A percentile compares a stretch with the other conserved stretches of the same genome.
Conservation (phyloP, 2,888 invertebrate genomes). For the Drosophila histrio region DNA sequence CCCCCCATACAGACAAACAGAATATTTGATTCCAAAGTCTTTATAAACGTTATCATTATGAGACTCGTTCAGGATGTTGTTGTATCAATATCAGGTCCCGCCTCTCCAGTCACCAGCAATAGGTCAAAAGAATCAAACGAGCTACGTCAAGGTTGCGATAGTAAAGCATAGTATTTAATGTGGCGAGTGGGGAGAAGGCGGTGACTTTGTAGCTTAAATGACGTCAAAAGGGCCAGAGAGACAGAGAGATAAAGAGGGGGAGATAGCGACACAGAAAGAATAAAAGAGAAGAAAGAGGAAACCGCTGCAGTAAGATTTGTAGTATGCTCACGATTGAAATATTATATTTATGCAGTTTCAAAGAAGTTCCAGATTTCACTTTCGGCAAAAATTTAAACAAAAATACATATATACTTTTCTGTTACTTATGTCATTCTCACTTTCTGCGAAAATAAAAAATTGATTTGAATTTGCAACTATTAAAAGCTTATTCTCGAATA, state of each 20-base stretch:
- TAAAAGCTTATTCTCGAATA: background rate
- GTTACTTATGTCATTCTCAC: background rate
- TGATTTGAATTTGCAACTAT: background rate
- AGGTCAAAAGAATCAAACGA: slow-evolving; percentile 52
- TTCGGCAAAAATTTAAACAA: background rate
- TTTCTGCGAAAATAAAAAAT: background rate
- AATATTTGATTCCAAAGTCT: slow-evolving; percentile 21
- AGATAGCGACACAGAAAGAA: too few relatives aligned
- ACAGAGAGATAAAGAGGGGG: background rate
- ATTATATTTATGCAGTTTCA: background rate
- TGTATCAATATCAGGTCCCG: slow-evolving; percentile 34
- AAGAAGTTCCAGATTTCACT: background rate
- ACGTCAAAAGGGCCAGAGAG: background rate
- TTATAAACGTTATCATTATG: slow-evolving; percentile 31
- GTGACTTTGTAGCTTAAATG: background rate
- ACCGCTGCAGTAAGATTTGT: background rate
- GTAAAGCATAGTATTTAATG: background rate
- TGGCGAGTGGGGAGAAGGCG: background rate
- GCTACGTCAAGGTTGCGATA: background rate
- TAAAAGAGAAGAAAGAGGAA: background rate
- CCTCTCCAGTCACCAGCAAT: slow-evolving; percentile 46
- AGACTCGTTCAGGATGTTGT: slow-evolving; percentile 42
- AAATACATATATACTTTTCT: too few relatives aligned
- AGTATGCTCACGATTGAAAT: background rate
- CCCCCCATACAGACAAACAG: slow-evolving; percentile 29